Conservation (phyloP, 2,113 vertebrate genomes). For the Hydropotes inermis region DNA sequence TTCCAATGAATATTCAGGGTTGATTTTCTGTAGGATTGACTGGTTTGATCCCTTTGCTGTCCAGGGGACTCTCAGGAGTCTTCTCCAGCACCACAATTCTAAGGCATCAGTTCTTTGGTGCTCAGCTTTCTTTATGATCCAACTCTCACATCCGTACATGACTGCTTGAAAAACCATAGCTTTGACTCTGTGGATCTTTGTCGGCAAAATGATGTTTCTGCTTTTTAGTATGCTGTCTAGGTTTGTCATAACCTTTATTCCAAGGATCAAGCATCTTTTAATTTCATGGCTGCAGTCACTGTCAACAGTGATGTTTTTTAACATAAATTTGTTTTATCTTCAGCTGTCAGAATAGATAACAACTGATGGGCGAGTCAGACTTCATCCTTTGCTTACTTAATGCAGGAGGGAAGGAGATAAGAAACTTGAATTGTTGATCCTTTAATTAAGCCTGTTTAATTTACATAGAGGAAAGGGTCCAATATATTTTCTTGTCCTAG, state of each 20-base stretch:
- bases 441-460: conserved; percentile 2
- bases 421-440: background rate
- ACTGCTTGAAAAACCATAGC: background rate
- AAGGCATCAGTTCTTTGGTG: background rate
- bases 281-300: background rate
- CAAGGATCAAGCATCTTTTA: background rate
- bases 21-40: background rate
- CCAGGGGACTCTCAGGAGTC: background rate
- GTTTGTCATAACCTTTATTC: background rate
- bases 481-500: background rate
- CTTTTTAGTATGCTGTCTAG: background rate
- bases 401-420: background rate
- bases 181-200: background rate
- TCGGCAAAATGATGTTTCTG: background rate
- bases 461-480: background rate
- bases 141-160: background rate
- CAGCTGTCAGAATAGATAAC: background rate
- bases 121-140: background rate
- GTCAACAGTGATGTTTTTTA: conserved; percentile 6
- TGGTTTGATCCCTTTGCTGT: background rate
- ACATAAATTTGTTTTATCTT: background rate
- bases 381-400: background rate
- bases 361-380: background rate
- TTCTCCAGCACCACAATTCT: background rate
- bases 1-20: background rate